Conservation (phyloP, 2,888 invertebrate species). For the Phaedon cochleariae region DNA sequence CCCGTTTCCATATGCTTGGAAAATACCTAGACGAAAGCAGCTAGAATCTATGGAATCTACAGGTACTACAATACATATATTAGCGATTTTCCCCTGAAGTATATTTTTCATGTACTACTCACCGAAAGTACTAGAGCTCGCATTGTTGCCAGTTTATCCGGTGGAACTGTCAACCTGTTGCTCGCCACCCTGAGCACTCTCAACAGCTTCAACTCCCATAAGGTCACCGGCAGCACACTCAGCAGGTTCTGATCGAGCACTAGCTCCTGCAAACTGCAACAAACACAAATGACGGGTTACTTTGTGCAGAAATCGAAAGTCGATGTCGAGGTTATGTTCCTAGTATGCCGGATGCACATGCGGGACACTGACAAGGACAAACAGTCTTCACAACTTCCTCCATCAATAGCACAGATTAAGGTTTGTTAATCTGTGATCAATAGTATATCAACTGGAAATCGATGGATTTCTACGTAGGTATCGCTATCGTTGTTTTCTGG, state of each 20-base stretch:
- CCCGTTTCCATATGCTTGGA: too few relatives aligned
- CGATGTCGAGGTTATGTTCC: constrained; percentile 39
- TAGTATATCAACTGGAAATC: too few relatives aligned
- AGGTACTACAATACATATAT: too few relatives aligned
- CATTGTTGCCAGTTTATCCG: constrained; percentile 66
- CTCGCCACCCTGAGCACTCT: constrained; percentile 69
- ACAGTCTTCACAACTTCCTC: constrained; percentile 43
- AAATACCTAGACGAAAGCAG: too few relatives aligned
- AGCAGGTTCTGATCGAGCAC: constrained; percentile 78
- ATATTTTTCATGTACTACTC: constrained; percentile 49
- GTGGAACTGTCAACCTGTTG: constrained; percentile 65
- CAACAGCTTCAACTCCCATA: constrained; percentile 69
- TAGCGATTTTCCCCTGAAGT: too few relatives aligned
- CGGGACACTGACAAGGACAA: constrained; percentile 58
- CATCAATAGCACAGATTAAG: too few relatives aligned
- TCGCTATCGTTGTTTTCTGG: neutral
- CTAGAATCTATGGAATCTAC: too few relatives aligned
- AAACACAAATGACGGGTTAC: constrained; percentile 39
- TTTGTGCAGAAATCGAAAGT: constrained; percentile 49
- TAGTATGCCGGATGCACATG: constrained; percentile 57
- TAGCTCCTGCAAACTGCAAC: constrained; percentile 75
- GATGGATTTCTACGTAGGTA: neutral
- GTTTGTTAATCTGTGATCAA: too few relatives aligned
- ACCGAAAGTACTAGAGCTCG: constrained; percentile 66
- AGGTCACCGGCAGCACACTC: constrained; percentile 68